Percentiles rank a stretch among this genome's conserved stretches.
Evolutionary conservation across 1,140 invertebrate genomes (phyloP).

Genomic region (Bombus pascuorum): DNA sequence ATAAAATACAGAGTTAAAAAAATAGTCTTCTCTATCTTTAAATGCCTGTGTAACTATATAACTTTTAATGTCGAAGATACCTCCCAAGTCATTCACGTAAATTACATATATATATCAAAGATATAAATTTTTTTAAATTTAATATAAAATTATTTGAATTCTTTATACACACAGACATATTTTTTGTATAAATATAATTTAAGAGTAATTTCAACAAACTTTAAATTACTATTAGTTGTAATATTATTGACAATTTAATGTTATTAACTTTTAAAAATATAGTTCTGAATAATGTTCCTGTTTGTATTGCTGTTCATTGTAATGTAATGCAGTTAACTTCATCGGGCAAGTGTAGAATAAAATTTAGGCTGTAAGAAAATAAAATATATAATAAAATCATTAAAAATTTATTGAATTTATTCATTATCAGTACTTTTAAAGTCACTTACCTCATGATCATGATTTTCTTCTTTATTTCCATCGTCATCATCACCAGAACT

Average conservation of each 20-base stretch:
- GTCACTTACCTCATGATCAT: slow-evolving; percentile 84
- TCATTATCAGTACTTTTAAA: background rate
- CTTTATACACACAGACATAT: slow-evolving; percentile 45
- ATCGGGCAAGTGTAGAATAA: slow-evolving; percentile 78
- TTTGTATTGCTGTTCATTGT: slow-evolving; percentile 40
- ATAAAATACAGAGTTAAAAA: slow-evolving; percentile 32
- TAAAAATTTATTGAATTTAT: background rate
- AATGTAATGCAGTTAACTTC: slow-evolving; percentile 61
- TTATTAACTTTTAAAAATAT: slow-evolving; percentile 64
- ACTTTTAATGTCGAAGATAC: slow-evolving; percentile 18
- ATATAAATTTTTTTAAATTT: slow-evolving; percentile 33
- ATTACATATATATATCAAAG: slow-evolving; percentile 38
- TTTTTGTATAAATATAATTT: slow-evolving; percentile 40
- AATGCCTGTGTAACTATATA: slow-evolving; percentile 47
- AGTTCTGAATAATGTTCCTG: slow-evolving; percentile 49
- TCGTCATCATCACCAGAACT: slow-evolving; percentile 91
- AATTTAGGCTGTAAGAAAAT: slow-evolving; percentile 78
- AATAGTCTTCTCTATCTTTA: slow-evolving; percentile 54
- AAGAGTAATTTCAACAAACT: slow-evolving; percentile 55
- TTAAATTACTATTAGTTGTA: slow-evolving; percentile 35
- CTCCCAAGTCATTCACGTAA: slow-evolving; percentile 24
- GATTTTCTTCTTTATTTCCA: slow-evolving; percentile 84
- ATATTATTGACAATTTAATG: slow-evolving; percentile 53
- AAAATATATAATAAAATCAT: slow-evolving; percentile 6
- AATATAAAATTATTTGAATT: slow-evolving; percentile 41